These are phyloP conservation scores for Lota lota DNA, from an alignment of 2,113 vertebrate genomes.

Conservation along the genomic window DNA sequence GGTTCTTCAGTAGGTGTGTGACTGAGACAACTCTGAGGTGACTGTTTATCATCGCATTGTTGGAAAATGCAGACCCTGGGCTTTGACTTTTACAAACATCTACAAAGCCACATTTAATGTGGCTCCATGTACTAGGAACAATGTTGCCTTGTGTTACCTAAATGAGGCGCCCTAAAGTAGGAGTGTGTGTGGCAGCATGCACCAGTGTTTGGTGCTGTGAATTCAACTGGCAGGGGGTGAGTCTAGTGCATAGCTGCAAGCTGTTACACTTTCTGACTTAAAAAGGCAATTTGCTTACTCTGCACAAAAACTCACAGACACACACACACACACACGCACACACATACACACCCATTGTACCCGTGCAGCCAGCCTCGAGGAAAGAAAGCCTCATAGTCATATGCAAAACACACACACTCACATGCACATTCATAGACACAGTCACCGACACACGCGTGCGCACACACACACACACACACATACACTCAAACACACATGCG, in stretches of 20 bases:
- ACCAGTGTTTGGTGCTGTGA: conserved; percentile 35
- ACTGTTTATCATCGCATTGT: no score
- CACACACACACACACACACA: conserved; percentile 21
- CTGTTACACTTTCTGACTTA: conserved; percentile 67
- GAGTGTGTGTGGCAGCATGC: conserved; percentile 44
- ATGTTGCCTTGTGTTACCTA: conserved; percentile 28
- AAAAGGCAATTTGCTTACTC: conserved; percentile 56
- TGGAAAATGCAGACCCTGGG: no score
- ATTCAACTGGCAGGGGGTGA: conserved; percentile 46
- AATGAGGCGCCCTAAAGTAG: conserved; percentile 17
- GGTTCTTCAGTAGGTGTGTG: no score
- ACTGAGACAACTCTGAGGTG: no score
- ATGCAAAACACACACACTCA: conserved; percentile 15
- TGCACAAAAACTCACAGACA: conserved; percentile 26
- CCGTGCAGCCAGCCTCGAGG: conserved; percentile 43
- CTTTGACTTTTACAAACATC: no score
- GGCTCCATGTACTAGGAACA: not conserved
- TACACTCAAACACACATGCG: conserved; percentile 16
- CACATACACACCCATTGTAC: conserved; percentile 45
- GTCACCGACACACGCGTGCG: conserved; percentile 21
- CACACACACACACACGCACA: conserved; percentile 30
- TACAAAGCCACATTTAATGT: no score
- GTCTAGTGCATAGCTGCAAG: conserved; percentile 62
- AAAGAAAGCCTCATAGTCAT: conserved; percentile 60
- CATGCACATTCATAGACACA: conserved; percentile 21